phyloP scores from a whole-genome alignment of 2,113 vertebrate genomes.

The Mionectes macconnelli region DNA sequence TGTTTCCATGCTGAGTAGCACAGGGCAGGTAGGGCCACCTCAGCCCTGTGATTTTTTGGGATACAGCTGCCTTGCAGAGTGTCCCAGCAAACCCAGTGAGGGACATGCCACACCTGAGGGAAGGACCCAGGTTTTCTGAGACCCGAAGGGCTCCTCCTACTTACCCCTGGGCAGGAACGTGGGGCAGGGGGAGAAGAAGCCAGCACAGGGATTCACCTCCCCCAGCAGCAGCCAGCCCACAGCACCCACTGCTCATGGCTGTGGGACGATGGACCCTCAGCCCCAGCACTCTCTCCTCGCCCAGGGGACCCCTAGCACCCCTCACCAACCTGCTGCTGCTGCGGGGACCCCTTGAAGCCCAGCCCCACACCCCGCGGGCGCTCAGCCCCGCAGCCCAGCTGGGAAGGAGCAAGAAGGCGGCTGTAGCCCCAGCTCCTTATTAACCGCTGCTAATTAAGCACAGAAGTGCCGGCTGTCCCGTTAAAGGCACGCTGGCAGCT shows the following conservation, averaged over 20 bases:
- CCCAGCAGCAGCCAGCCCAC: background rate
- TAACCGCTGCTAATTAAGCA: background rate
- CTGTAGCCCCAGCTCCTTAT: background rate
- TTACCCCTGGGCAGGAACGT: rapidly evolving
- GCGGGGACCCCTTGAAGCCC: background rate
- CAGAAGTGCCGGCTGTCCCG: background rate
- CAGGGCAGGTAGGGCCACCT: background rate
- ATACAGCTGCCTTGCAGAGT: background rate
- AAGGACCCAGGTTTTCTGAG: background rate
- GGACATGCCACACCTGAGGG: background rate
- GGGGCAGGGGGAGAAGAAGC: background rate
- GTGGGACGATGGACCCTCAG: rapidly evolving
- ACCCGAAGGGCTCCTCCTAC: background rate
- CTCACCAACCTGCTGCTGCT: background rate
- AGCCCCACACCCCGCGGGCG: background rate
- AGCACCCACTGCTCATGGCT: background rate
- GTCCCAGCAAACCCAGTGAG: background rate
- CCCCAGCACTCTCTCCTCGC: rapidly evolving
- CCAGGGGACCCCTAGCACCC: background rate
- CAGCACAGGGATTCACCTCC: background rate
- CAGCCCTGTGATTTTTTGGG: background rate
- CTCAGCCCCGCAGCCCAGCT: background rate
- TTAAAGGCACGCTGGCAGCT: background rate
- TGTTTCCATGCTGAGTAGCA: background rate
- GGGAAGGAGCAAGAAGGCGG: rapidly evolving